Conservation (phyloP, 2,888 invertebrate genomes). For the Apamea epomidion region DNA sequence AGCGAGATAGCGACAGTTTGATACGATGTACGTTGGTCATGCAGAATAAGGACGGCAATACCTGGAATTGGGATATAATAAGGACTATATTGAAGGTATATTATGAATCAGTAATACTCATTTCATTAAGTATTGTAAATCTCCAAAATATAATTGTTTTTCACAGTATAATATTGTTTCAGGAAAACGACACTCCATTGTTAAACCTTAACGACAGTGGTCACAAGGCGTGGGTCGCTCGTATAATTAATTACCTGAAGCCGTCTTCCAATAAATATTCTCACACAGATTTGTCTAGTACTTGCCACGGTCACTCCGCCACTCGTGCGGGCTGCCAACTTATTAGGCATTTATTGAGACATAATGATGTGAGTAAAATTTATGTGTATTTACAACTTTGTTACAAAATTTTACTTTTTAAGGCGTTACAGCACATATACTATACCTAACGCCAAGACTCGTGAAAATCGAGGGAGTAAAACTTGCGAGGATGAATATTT, state of each 20-base stretch:
- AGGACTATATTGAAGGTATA: conserved; percentile 94
- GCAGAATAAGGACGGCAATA: conserved; percentile 94
- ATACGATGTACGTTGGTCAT: conserved; percentile 96
- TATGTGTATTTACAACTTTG: background rate
- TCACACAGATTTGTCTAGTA: conserved; percentile 93
- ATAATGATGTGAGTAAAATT: conserved; percentile 90
- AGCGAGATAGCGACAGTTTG: conserved; percentile 92
- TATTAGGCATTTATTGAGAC: conserved; percentile 93
- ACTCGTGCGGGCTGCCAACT: conserved; percentile 93
- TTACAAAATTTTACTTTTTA: background rate
- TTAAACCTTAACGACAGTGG: conserved; percentile 85
- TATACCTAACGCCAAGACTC: background rate
- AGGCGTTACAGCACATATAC: background rate
- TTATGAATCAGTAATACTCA: background rate
- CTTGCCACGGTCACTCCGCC: conserved; percentile 91
- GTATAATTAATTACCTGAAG: conserved; percentile 95
- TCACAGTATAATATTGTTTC: conserved; percentile 45
- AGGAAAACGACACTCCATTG: conserved; percentile 83
- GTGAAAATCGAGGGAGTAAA: background rate
- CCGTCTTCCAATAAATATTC: conserved; percentile 97
- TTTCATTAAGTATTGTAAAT: conserved; percentile 24
- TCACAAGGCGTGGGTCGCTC: conserved; percentile 89
- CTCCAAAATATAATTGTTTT: background rate
- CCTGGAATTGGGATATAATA: conserved; percentile 98
- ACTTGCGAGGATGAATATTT: background rate